Evolutionary conservation across 2,113 vertebrate genomes (phyloP), one percentile per base, ranked within the genome.

Genomic region (Micronisus gabar): DNA sequence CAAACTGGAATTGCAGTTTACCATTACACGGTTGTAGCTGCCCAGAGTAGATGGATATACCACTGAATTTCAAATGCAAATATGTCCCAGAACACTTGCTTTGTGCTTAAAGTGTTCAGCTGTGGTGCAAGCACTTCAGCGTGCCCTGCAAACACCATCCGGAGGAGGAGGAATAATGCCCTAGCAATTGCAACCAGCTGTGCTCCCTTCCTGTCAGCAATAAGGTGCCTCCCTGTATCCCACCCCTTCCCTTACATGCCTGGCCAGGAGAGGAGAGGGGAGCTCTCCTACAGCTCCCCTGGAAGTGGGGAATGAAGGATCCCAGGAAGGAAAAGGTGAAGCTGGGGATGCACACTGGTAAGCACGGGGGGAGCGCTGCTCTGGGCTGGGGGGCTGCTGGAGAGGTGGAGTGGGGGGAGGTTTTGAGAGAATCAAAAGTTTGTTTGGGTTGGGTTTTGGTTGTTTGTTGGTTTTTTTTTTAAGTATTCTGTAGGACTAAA

Each of bases 201-300:
- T 38, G 48, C 62, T 47, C 58, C 59, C 21, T n/a, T 50, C 29
- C 40, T 55, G 15, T 10, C 18, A 56, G 53, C 65, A 48, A 0
- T n/a, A 16, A 61, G n/a, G 25, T 53, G 43, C 53, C 52, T 74
- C 53, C 17, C 19, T 43, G 7, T 5, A 19, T 1, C 8, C 15
- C 10, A 1, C 2, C 25, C 38, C 10, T 38, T 13, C 4, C 23
- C 6, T 8, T 26, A 0, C 0, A 0, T 15, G 30, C 7, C 12
- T 15, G 19, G 27, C 3, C 5, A 18, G 73, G 41, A 38, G 34
- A 27, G 14, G 36, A 23, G 41, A 10, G 3, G 4, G 45, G 13
- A 36, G 29, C 6, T 17, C 19, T 52, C 17, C 11, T 30, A 1
- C 27, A 40, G 76, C 13, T 43, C 22, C 18, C 15, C 40, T 52